These are phyloP conservation scores for Daktulosphaira vitifoliae DNA, from an alignment of 1,140 invertebrate genomes.

Conservation along the genomic window DNA sequence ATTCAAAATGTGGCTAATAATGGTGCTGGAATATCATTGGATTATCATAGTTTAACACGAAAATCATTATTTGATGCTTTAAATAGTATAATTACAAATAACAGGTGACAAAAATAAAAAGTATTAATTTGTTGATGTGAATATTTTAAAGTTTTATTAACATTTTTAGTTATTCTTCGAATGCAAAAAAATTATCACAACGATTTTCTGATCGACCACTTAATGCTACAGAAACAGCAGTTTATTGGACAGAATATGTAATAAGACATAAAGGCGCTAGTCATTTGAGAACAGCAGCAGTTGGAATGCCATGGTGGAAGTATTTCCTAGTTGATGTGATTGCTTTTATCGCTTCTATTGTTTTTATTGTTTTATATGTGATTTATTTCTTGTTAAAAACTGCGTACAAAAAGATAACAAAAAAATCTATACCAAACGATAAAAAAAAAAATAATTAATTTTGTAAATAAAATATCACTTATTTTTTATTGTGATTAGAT, in stretches of 20 bases:
- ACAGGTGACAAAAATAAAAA: no score
- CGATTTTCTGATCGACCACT: conserved; percentile 50
- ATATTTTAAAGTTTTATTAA: no score
- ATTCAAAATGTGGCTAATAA: conserved; percentile 36
- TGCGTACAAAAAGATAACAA: conserved; percentile 3
- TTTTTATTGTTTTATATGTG: no score
- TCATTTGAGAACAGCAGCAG: conserved; percentile 44
- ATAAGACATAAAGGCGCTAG: conserved; percentile 45
- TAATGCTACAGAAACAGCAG: conserved; percentile 48
- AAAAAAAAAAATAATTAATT: conserved; percentile 24
- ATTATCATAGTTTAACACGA: background rate
- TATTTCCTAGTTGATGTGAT: conserved; percentile 55
- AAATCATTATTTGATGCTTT: conserved; percentile 16
- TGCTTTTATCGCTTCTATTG: conserved; percentile 39
- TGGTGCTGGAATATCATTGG: conserved; percentile 15
- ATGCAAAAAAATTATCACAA: conserved; percentile 47
- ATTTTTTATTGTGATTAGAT: no score
- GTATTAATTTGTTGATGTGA: no score
- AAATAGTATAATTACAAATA: background rate
- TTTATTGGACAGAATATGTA: conserved; percentile 56
- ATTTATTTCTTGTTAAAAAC: conserved; percentile 7
- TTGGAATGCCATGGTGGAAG: conserved; percentile 48
- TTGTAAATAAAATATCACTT: no score
- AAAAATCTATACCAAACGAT: background rate
- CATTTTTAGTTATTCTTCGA: conserved; percentile 44